Conservation (phyloP, 2,797 vertebrate genomes). For the Liparis tanakae region DNA sequence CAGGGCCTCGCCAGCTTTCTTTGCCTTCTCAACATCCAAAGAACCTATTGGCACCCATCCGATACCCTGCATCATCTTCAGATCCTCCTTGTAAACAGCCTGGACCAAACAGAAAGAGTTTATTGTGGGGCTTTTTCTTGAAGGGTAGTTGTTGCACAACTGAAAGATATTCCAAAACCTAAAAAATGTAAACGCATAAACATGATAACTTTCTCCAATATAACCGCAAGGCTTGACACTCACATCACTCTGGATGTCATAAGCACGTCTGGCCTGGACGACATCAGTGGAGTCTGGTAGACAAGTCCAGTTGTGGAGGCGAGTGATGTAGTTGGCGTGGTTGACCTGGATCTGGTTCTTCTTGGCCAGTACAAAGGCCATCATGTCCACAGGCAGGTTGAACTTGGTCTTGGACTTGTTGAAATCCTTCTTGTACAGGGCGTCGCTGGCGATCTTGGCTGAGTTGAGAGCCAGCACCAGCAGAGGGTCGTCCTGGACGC, state of each 20-base stretch:
- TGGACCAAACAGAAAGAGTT: slow-evolving; percentile 47
- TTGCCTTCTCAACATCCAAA: slow-evolving; percentile 89
- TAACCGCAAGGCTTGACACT: slow-evolving; percentile 55
- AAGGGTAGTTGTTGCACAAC: no score
- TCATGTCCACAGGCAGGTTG: slow-evolving; percentile 84
- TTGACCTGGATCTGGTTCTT: slow-evolving; percentile 87
- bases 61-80: slow-evolving; percentile 86
- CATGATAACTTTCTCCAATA: not conserved
- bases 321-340: slow-evolving; percentile 84
- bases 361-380: slow-evolving; percentile 86
- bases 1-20: slow-evolving; percentile 88
- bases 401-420: slow-evolving; percentile 92
- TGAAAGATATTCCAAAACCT: not conserved
- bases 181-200: not conserved
- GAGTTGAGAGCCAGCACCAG: slow-evolving; percentile 91
- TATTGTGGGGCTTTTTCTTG: accelerated
- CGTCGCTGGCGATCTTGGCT: slow-evolving; percentile 90
- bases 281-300: slow-evolving; percentile 88
- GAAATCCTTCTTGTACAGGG: slow-evolving; percentile 86
- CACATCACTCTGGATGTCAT: slow-evolving; percentile 88
- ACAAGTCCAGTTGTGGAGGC: slow-evolving; percentile 88
- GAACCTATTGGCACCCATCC: slow-evolving; percentile 94
- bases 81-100: slow-evolving; percentile 91
- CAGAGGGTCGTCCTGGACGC: slow-evolving; percentile 90
- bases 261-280: slow-evolving; percentile 81